Conservation (phyloP, 2,113 vertebrate genomes). For the Steatornis caripensis region DNA sequence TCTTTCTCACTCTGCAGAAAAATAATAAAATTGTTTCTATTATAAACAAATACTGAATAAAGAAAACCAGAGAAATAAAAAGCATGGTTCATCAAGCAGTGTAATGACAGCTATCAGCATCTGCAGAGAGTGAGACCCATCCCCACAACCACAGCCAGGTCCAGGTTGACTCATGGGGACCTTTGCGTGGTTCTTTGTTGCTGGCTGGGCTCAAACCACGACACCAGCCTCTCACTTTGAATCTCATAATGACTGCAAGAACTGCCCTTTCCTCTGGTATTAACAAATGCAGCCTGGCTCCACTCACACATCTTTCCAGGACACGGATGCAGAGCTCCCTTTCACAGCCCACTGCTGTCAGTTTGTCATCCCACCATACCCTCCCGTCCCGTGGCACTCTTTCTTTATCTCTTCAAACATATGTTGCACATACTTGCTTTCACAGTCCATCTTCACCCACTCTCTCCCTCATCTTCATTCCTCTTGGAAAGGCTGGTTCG, state of each 20-base stretch:
- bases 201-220: too few relatives aligned
- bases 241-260: background rate
- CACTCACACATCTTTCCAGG: background rate
- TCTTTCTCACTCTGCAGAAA: background rate
- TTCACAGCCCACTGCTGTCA: background rate
- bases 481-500: conserved; percentile 12
- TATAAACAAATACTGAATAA: background rate
- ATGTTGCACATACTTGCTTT: background rate
- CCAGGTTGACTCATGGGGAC: background rate
- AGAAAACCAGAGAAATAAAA: background rate
- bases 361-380: background rate
- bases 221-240: background rate
- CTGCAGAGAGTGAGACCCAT: background rate
- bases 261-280: background rate
- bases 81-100: background rate
- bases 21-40: background rate
- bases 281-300: background rate
- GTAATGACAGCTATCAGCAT: background rate
- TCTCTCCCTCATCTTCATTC: conserved; percentile 14
- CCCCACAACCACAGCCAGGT: background rate
- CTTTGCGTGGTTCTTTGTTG: too few relatives aligned
- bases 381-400: background rate
- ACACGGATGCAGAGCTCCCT: background rate
- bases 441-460: conserved; percentile 22
- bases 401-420: background rate